Evolutionary conservation across 2,113 vertebrate genomes (phyloP).

Genomic region (Peromyscus californicus): DNA sequence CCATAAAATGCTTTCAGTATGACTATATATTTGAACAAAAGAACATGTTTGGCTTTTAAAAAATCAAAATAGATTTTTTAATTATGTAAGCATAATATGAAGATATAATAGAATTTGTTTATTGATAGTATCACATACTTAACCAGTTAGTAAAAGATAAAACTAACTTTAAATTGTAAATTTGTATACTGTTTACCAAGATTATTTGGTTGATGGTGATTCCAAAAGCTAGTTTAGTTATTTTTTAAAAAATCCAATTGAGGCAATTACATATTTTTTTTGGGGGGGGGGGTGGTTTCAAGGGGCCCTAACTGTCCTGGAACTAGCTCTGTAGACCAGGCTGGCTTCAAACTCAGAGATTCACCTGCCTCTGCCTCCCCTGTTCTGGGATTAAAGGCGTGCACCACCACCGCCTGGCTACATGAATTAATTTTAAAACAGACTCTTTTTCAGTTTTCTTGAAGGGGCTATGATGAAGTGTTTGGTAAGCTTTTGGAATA

Average conservation of each 20-base stretch:
- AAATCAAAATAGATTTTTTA: constrained; percentile 59
- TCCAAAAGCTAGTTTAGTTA: constrained; percentile 4
- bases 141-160: constrained; percentile 42
- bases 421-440: background rate
- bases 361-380: no score
- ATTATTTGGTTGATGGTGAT: constrained; percentile 41
- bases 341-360: no score
- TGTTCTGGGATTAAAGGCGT: no score
- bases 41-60: constrained; percentile 36
- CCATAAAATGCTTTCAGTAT: constrained; percentile 22
- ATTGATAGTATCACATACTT: constrained; percentile 4
- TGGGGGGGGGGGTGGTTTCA: background rate
- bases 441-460: constrained; percentile 50
- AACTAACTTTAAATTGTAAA: constrained; percentile 59
- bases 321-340: no score
- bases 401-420: background rate
- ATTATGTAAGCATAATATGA: constrained; percentile 65
- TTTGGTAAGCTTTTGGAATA: constrained; percentile 59
- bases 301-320: background rate
- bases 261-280: background rate
- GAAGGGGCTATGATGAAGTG: background rate
- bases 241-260: background rate
- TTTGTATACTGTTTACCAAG: background rate
- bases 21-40: constrained; percentile 65
- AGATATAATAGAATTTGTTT: constrained; percentile 11